Evolutionary conservation across 1,140 invertebrate genomes (phyloP).

Genomic region (Drosophila aff.): DNA sequence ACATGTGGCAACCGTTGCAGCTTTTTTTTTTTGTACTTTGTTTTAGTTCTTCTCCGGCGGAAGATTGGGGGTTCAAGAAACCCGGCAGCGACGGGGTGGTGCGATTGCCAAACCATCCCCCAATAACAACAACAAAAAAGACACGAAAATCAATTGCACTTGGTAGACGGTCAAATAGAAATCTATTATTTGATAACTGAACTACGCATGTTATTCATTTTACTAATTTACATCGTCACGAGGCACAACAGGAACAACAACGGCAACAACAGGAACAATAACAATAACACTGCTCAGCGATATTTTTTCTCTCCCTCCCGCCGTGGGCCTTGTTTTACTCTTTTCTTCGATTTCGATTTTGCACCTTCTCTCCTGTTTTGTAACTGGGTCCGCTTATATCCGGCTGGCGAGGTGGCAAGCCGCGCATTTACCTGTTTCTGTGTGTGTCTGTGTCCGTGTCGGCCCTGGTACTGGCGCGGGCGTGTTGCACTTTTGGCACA

Average conservation of each 20-base stretch:
- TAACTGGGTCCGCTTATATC: constrained; percentile 51
- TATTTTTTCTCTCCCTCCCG: neutral
- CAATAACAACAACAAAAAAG: constrained; percentile 23
- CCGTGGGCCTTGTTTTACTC: neutral
- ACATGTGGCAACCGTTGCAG: constrained; percentile 36
- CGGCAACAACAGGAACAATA: constrained; percentile 21
- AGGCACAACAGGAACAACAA: constrained; percentile 23
- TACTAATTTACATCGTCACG: constrained; percentile 37
- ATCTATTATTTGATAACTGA: constrained; percentile 5
- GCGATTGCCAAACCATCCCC: constrained; percentile 23
- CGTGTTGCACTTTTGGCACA: constrained; percentile 24
- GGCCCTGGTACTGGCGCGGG: constrained; percentile 1
- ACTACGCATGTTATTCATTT: constrained; percentile 1
- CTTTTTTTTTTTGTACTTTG: constrained; percentile 10
- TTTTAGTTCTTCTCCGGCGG: neutral
- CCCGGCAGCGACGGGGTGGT: constrained; percentile 3
- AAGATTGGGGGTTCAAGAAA: constrained; percentile 13
- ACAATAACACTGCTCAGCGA: constrained; percentile 15
- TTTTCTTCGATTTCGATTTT: constrained; percentile 17
- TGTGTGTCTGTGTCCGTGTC: constrained; percentile 1
- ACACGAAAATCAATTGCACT: constrained; percentile 68
- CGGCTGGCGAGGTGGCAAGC: constrained; percentile 1
- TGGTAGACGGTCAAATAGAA: neutral
- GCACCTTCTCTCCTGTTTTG: constrained; percentile 55
- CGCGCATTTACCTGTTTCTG: constrained; percentile 18